These are phyloP conservation scores for Colossoma macropomum DNA, from an alignment of 2,113 vertebrate genomes.

Conservation along the genomic window DNA sequence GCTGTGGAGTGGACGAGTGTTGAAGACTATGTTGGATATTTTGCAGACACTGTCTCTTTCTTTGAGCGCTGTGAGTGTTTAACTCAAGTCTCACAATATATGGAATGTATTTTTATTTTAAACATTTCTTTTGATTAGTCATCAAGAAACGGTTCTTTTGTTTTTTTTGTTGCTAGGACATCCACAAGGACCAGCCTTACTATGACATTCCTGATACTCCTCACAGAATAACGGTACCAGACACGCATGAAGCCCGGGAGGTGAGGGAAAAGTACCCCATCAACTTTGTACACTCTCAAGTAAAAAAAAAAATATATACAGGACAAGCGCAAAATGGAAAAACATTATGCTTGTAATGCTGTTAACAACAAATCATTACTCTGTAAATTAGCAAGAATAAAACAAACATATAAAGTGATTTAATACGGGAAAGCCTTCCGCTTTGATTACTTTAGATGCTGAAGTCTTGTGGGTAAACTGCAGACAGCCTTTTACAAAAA, in stretches of 20 bases:
- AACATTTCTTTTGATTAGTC: not conserved
- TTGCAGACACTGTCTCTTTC: constrained; percentile 94
- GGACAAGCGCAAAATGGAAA: no score
- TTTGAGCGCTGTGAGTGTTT: constrained; percentile 87
- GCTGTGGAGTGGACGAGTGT: constrained; percentile 93
- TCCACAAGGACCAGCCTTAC: constrained; percentile 96
- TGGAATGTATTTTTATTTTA: not conserved
- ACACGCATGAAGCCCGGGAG: constrained; percentile 93
- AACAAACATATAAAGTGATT: no score
- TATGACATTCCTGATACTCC: constrained; percentile 95
- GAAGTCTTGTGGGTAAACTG: no score
- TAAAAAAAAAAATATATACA: no score
- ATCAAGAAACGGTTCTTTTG: not conserved
- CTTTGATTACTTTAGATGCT: no score
- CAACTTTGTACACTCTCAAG: no score
- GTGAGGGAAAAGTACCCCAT: constrained; percentile 65
- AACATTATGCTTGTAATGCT: no score
- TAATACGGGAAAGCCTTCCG: no score
- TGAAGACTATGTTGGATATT: constrained; percentile 98
- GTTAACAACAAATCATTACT: no score
- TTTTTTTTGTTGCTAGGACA: constrained; percentile 80
- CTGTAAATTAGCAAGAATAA: no score
- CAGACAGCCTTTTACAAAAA: no score
- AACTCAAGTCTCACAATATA: not conserved
- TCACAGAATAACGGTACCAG: constrained; percentile 93